Base-by-base conservation (phyloP, 1,140 invertebrate species). In the Hypsibius dujardini region DNA sequence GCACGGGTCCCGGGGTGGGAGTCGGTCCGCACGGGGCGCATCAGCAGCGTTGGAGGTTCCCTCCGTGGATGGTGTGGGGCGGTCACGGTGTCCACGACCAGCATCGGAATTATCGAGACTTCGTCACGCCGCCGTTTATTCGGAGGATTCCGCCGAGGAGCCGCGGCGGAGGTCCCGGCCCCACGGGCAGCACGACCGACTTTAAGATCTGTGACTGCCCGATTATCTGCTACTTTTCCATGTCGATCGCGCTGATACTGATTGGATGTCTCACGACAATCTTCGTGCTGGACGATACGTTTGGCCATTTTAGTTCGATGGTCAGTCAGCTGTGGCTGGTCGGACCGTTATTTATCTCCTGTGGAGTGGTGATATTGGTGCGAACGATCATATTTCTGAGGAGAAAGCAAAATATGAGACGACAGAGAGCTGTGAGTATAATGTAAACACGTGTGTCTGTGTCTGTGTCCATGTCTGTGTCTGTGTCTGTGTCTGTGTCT, bases 221-320 rank as follows among this genome's bases (percentile, higher is more conserved):
- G 12, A 67, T 67, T 42, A 42, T 67, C 62, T 67, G 62, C 62
- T 67, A 67, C 42, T 42, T 67, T 7, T 67, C 62, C 7, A 67
- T 67, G 62, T 7, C 62, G 12, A 67, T 67, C 42, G 7, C 62
- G 7, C 42, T 67, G 7, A 67, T 67, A 7, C 45, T 67, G 62
- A 67, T 67, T 42, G 62, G 62, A 67, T 67, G 62, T 67, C 42
- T 67, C 3, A 7, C 42, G 7, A 67, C 62, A 3, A 3, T 42
- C 7, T 67, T 67, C 62, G 62, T 67, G 62, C 62, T 67, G 7
- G 62, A 67, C 62, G 62, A 67, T 42, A 67, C 62, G 45, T 67
- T 67, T 42, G 62, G 42, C 45, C 7, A 42, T 42, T 67, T 67
- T 7, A 14, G 3, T 14, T 42, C 7, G 3, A 42, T 42, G 62